phyloP scores from a whole-genome alignment of 2,888 invertebrate species.

The Automeris io region DNA sequence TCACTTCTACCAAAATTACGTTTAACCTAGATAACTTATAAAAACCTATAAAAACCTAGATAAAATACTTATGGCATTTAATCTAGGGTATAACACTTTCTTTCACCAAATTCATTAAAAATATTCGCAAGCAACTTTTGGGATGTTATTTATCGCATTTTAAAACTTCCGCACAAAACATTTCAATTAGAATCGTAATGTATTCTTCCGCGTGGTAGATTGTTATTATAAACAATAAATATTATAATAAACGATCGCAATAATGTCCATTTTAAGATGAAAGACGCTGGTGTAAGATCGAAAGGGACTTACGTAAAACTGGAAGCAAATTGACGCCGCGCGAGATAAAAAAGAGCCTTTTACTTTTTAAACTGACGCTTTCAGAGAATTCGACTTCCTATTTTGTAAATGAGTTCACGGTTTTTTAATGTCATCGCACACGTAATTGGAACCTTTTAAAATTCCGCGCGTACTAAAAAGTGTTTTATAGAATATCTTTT shows the following conservation, averaged over 20 bases:
- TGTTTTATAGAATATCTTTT: not conserved
- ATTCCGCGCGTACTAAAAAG: too few species aligned
- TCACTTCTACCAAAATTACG: too few species aligned
- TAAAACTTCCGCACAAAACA: constrained; percentile 9
- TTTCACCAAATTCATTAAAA: not conserved
- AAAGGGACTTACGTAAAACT: constrained; percentile 50
- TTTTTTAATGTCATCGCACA: not conserved
- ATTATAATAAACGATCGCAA: constrained; percentile 1
- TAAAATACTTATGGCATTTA: too few species aligned
- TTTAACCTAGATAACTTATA: too few species aligned
- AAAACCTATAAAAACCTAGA: too few species aligned
- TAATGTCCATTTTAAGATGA: constrained; percentile 7
- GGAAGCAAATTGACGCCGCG: constrained; percentile 38
- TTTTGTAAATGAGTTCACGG: constrained; percentile 10
- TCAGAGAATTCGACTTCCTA: constrained; percentile 25
- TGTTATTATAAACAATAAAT: constrained; percentile 9
- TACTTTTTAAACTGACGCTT: constrained; percentile 52
- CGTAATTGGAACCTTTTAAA: too few species aligned
- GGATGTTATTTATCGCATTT: constrained; percentile 5
- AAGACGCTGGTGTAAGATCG: constrained; percentile 13
- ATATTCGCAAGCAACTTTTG: not conserved
- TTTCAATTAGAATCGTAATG: constrained; percentile 10
- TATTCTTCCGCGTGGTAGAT: constrained; percentile 10
- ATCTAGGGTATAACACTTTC: not conserved
- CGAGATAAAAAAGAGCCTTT: constrained; percentile 46